Base-by-base conservation (phyloP, 2,888 invertebrate genomes). In the Nephrocerus scutellatus region DNA sequence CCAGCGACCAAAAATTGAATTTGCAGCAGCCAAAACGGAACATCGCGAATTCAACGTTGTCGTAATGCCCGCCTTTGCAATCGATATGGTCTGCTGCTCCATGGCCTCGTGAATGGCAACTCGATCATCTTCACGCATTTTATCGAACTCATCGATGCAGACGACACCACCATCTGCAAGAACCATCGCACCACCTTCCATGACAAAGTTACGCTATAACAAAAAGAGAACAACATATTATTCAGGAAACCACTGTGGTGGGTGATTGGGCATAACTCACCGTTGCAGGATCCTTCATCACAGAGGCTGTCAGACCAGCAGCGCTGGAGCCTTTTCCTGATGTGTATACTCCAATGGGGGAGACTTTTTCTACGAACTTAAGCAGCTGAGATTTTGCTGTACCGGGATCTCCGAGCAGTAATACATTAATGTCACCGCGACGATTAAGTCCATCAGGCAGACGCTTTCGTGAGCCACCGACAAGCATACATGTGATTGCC, bases 171-270 rank as follows among this genome's bases (percentile, higher is more conserved):
- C 97, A 70, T 98, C 98, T 1, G 97, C 98, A 23, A 98, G 71
- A 16, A 98, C 98, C 98, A 98, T 98, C 2, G 98, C 98, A 8
- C 98, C 98, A 9, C 98, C 96, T 71, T 96, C 96, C 89, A 96
- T 90, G 5, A 96, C 82, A 69, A 95, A 96, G 68, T 90, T 93
- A 29, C 91, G 77, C 89, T 91, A 59, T 10, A 63, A n/a, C n/a
- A n/a, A n/a, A 62, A 13, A 36, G 20, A 14, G 10, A 20, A 29
- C 41, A 47, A n/a, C n/a, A n/a, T n/a, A n/a, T n/a, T n/a, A n/a
- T n/a, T n/a, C n/a, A n/a, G n/a, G n/a, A n/a, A n/a, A n/a, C n/a
- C n/a, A n/a, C n/a, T n/a, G n/a, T 22, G 7, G 22, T 22, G 10
- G 7, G 10, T 22, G 7, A n/a, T n/a, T n/a, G n/a, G n/a, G n/a